Conservation (phyloP, 2,113 vertebrate species). For the Podarcis muralis region DNA sequence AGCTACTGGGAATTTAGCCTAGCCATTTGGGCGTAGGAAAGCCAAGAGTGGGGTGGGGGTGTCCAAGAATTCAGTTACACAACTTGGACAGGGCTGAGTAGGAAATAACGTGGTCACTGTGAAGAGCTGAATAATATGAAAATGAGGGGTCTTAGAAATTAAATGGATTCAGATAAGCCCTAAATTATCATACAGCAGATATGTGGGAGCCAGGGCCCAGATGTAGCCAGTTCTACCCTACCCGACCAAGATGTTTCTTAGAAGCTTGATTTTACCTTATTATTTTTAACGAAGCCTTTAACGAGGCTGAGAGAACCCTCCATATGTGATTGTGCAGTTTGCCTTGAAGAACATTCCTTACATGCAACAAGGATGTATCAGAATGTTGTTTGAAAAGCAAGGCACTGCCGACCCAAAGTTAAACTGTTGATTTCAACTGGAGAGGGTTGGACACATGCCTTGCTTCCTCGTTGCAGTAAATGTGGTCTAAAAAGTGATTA, state of each 20-base stretch:
- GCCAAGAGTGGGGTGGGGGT: neutral
- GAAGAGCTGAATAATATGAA: conserved; percentile 23
- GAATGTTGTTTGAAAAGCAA: neutral
- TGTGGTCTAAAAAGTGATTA: neutral
- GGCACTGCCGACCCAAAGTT: too few species aligned
- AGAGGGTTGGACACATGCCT: neutral
- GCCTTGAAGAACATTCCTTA: neutral
- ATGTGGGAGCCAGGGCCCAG: too few species aligned
- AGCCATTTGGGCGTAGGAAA: conserved; percentile 16
- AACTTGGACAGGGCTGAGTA: conserved; percentile 24
- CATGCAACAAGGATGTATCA: neutral
- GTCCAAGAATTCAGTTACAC: neutral
- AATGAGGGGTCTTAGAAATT: neutral
- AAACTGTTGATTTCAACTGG: neutral
- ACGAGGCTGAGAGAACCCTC: neutral
- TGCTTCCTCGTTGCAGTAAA: neutral
- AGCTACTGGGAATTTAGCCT: neutral
- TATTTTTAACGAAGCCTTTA: neutral
- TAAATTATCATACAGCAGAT: neutral
- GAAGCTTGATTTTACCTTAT: too few species aligned
- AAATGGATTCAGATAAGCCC: conserved; percentile 1
- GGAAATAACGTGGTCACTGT: conserved; percentile 36
- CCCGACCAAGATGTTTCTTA: neutral
- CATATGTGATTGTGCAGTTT: neutral
- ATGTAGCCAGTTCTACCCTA: neutral